phyloP scores from a whole-genome alignment of 2,113 vertebrate species.

The Pogonocichla stellata region DNA sequence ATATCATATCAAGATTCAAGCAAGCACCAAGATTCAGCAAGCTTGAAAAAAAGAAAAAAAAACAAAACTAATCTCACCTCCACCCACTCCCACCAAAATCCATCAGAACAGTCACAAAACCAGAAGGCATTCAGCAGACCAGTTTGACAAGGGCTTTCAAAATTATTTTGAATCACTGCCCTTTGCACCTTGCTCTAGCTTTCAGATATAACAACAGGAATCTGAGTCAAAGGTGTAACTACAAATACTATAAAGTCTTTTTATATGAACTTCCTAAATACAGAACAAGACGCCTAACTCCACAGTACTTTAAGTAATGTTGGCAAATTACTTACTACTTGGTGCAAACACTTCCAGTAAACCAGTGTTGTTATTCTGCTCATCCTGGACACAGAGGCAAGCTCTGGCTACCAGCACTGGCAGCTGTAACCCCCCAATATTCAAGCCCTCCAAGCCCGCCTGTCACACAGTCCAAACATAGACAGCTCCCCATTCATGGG shows the following conservation, averaged over 20 bases:
- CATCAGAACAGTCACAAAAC: background rate
- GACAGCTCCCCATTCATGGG: fast-evolving
- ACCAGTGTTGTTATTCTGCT: background rate
- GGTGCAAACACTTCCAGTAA: background rate
- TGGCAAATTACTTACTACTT: background rate
- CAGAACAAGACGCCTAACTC: background rate
- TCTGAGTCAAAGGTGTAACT: background rate
- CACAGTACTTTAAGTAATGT: background rate
- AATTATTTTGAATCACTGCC: background rate
- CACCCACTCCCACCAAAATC: background rate
- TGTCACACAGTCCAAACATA: background rate
- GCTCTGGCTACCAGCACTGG: background rate
- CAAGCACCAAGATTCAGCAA: background rate
- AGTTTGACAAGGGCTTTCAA: background rate
- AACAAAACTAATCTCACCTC: background rate
- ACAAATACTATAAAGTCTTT: background rate
- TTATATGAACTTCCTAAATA: background rate
- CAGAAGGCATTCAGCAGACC: background rate
- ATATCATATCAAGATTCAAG: background rate
- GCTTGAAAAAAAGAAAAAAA: background rate
- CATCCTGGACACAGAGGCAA: background rate
- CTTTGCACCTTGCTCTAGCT: background rate
- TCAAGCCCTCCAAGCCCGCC: fast-evolving
- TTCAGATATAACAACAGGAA: background rate
- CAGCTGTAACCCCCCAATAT: background rate